These are phyloP conservation scores for Pedetes capensis DNA, from an alignment of 2,113 vertebrate genomes.

Conservation along the genomic window DNA sequence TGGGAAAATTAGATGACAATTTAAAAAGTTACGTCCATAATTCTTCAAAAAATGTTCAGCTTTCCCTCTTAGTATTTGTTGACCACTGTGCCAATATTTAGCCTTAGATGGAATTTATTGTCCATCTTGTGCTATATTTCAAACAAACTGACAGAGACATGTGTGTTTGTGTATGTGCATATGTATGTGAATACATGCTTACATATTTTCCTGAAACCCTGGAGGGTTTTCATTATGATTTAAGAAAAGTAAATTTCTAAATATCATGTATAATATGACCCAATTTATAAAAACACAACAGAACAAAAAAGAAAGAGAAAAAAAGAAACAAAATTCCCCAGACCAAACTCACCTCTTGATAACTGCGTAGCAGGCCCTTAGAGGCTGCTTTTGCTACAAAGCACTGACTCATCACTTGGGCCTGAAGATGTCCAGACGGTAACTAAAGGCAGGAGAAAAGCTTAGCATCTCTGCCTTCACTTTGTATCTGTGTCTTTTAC, in stretches of 20 bases:
- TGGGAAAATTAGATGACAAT: background rate
- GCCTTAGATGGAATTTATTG: background rate
- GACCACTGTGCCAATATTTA: background rate
- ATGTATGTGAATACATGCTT: background rate
- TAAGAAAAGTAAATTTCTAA: slow-evolving; percentile 10
- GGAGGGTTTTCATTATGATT: background rate
- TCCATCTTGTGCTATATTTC: background rate
- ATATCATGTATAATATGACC: background rate
- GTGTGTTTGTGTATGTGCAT: background rate
- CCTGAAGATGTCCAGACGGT: background rate
- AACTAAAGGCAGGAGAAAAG: background rate
- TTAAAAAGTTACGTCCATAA: background rate
- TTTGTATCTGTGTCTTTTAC: background rate
- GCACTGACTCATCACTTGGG: background rate
- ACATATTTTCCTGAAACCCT: background rate
- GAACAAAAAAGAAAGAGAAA: background rate
- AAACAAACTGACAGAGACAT: background rate
- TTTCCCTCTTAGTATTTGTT: background rate
- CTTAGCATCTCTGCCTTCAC: background rate
- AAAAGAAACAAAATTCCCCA: background rate
- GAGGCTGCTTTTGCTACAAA: background rate
- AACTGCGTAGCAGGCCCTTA: too few species aligned
- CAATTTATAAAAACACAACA: background rate
- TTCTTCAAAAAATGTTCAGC: background rate
- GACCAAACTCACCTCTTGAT: too few species aligned